A percentile compares a stretch with the other conserved stretches of the same genome.
phyloP scores from a whole-genome alignment of 2,888 invertebrate genomes.

The Stenichneumon culpator region DNA sequence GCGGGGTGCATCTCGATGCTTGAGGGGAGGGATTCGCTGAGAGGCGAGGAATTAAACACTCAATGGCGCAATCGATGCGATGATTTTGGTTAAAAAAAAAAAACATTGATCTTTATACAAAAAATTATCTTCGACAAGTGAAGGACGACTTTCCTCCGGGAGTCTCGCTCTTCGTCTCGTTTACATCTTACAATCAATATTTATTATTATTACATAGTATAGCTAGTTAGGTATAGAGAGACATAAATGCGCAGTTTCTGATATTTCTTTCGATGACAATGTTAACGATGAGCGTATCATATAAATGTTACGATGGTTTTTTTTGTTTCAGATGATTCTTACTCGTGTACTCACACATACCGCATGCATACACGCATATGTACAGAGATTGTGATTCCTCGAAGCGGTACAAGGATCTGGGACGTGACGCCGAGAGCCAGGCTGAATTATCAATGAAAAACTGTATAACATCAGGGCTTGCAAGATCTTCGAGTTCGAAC shows the following conservation, averaged over 20 bases:
- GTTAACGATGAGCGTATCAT: conserved; percentile 2
- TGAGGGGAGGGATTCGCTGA: conserved; percentile 14
- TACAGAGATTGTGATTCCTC: conserved; percentile 64
- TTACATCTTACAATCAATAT: conserved; percentile 39
- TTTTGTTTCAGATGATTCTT: conserved; percentile 41
- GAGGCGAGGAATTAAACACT: conserved; percentile 2
- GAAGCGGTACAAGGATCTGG: conserved; percentile 10
- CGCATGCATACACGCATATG: conserved; percentile 66
- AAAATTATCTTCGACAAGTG: conserved; percentile 47
- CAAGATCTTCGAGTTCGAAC: conserved; percentile 80
- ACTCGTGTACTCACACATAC: conserved; percentile 50
- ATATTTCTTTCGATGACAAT: conserved; percentile 1
- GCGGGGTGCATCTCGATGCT: background rate
- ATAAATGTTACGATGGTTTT: background rate
- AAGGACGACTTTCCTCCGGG: conserved; percentile 1
- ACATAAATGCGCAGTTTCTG: background rate
- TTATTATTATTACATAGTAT: conserved; percentile 29
- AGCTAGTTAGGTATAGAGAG: background rate
- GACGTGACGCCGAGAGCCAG: background rate
- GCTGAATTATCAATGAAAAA: conserved; percentile 36
- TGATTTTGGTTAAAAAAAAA: conserved; percentile 42
- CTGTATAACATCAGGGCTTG: conserved; percentile 64
- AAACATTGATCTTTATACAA: conserved; percentile 63
- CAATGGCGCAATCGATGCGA: background rate
- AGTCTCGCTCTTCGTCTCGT: conserved; percentile 2